Evolutionary conservation across 2,113 vertebrate species (phyloP), one percentile per base, ranked within the genome.

Genomic region (Carassius gibelio): DNA sequence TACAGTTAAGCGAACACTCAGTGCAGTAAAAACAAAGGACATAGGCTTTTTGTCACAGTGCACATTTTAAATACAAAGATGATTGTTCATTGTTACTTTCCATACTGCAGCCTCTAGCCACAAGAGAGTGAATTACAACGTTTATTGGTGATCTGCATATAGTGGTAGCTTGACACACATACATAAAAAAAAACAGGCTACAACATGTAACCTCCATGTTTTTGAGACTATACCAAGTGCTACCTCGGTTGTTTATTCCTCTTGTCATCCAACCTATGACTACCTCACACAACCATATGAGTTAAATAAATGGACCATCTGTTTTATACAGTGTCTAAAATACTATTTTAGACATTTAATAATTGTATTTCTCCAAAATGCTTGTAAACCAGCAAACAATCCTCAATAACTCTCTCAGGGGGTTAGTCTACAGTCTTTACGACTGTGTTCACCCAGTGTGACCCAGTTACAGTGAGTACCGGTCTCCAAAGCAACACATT

Each of bases 21-120:
- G 94, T 95, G 94, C 93, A 94, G 92, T 94, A 93, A 93, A 93
- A 92, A 94, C 93, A 91, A 93, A 94, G 91, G 93, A 94, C 93
- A 92, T 94, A 92, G 92, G 94, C 93, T 93, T 93, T 93, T 92
- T 94, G 92, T 94, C 94, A 94, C 94, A 94, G 94, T 94, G 94
- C 93, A 94, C 94, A 89, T 94, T 93, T 93, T 93, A 94, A 92
- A 94, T 93, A 94, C 91, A 94, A 88, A 92, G 89, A 94, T 8
- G 93, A 94, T 94, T 94, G 94, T 94, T 94, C 94, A 95, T 94
- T 88, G 86, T 93, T 93, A 93, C 93, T 93, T 93, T 94, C 92
- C 86, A 88, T 89, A 88, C 92, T 89, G 87, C 87, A 89, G 90
- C 92, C 89, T 88, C 85, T 87, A 87, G 87, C 75, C 75, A 86